Evolutionary conservation across 2,888 invertebrate species (phyloP).

Genomic region (Nebria salina): DNA sequence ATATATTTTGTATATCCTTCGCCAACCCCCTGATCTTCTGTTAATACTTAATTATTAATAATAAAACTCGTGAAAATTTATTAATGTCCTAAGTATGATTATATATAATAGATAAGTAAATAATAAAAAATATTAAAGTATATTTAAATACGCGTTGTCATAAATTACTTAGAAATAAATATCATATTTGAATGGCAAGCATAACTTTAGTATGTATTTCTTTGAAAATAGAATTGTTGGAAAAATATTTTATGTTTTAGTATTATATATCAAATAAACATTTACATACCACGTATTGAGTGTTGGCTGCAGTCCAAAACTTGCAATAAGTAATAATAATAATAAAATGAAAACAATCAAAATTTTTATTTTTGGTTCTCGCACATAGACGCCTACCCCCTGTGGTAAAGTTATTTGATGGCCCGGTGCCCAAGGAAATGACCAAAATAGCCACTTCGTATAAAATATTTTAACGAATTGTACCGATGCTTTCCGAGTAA

Average conservation of each 20-base stretch:
- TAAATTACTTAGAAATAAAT: not conserved
- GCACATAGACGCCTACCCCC: conserved; percentile 41
- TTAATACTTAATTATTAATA: too few species aligned
- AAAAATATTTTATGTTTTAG: not conserved
- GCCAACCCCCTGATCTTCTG: too few species aligned
- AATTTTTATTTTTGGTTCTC: not conserved
- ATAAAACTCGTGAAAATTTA: too few species aligned
- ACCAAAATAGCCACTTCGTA: conserved; percentile 54
- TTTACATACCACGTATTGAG: not conserved
- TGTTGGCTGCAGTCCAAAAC: not conserved
- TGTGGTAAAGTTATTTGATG: conserved; percentile 50
- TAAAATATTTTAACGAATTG: not conserved
- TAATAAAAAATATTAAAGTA: too few species aligned
- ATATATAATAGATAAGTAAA: too few species aligned
- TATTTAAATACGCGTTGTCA: too few species aligned
- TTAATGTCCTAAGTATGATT: too few species aligned
- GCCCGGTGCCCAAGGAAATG: conserved; percentile 57
- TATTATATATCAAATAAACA: not conserved
- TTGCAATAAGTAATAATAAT: conserved; percentile 17
- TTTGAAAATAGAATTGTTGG: not conserved
- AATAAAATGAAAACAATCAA: conserved; percentile 12
- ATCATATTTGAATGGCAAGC: not conserved
- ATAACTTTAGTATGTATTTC: not conserved
- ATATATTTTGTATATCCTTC: not conserved
- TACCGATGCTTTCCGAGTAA: not conserved